Base-by-base conservation (phyloP, 2,113 vertebrate genomes). In the Pteropus alecto region DNA sequence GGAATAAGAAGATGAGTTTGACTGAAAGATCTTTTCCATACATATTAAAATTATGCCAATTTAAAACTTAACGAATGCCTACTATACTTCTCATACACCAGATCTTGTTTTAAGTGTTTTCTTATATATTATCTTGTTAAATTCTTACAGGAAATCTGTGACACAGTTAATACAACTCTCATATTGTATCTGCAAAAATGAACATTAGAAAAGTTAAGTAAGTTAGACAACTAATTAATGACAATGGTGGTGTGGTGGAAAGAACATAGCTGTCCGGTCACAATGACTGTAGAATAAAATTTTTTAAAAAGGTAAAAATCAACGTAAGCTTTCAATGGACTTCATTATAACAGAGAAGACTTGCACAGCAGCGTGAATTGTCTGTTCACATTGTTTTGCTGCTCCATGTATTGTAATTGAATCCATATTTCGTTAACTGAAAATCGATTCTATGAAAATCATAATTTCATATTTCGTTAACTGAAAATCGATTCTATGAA, bases 381-480 rank as follows among this genome's bases (percentile, higher is more conserved):
- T 78, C 87, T 60, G 70, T 83, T 35, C 5, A 86, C 26, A 92
- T 46, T 74, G 43, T 63, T 92, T 76, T 92, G 46, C 61, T 68
- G 13, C 33, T 92, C 8, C 24, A n/a, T 54, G 5, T 78, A 51
- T 48, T 89, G 35, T 96, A 79, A 96, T 92, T 87, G 58, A 71
- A 54, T 76, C 28, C 38, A 84, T 87, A 90, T 41, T 87, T 90
- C 41, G 89, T 96, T 93, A 97, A 94, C 54, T 74, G 14, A 95
- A 79, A 51, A 94, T 24, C 88, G 70, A 95, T 88, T 88, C 12
- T 68, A 43, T 90, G 71, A 94, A 96, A 95, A 94, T 87, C n/a
- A 65, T 76, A 89, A 30, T n/a, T n/a, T n/a, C 38, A 84, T 87
- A 90, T 41, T 87, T 90, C 41, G 89, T 96, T 93, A 97, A 94